phyloP scores from a whole-genome alignment of 2,888 invertebrate genomes.

The Cataglyphis altisquamis region DNA sequence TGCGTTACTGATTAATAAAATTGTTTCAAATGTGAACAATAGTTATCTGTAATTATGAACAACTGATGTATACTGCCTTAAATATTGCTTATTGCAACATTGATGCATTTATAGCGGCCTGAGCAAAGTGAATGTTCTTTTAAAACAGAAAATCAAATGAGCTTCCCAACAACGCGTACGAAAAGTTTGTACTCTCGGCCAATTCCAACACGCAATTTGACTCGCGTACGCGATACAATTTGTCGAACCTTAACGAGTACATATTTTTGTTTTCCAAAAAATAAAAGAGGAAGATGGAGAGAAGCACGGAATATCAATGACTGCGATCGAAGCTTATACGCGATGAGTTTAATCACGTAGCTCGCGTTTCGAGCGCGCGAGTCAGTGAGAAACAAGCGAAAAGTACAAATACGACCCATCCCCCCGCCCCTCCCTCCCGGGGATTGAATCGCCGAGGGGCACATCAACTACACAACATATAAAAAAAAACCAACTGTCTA shows the following conservation, averaged over 20 bases:
- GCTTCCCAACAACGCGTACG: conserved; percentile 5
- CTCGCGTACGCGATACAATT: conserved; percentile 56
- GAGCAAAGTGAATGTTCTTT: background rate
- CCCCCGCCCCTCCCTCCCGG: conserved; percentile 17
- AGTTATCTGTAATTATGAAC: background rate
- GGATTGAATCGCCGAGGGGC: conserved; percentile 47
- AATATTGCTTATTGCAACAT: background rate
- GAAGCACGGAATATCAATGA: conserved; percentile 61
- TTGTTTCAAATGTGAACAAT: background rate
- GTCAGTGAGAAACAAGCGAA: conserved; percentile 51
- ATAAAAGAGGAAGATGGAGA: conserved; percentile 19
- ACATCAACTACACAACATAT: conserved; percentile 40
- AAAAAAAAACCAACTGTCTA: conserved; percentile 30
- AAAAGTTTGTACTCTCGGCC: conserved; percentile 48
- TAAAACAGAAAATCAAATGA: conserved; percentile 16
- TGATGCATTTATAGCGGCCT: background rate
- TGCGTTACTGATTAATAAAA: background rate
- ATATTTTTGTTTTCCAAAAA: conserved; percentile 53
- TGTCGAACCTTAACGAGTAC: conserved; percentile 60
- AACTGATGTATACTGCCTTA: background rate
- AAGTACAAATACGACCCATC: conserved; percentile 45
- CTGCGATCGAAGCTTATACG: conserved; percentile 55
- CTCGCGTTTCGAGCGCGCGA: conserved; percentile 43
- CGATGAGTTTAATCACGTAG: conserved; percentile 63
- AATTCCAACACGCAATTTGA: conserved; percentile 56